Base-by-base conservation (phyloP, 2,797 vertebrate species). In the Parauchenoglanis ngamensis region DNA sequence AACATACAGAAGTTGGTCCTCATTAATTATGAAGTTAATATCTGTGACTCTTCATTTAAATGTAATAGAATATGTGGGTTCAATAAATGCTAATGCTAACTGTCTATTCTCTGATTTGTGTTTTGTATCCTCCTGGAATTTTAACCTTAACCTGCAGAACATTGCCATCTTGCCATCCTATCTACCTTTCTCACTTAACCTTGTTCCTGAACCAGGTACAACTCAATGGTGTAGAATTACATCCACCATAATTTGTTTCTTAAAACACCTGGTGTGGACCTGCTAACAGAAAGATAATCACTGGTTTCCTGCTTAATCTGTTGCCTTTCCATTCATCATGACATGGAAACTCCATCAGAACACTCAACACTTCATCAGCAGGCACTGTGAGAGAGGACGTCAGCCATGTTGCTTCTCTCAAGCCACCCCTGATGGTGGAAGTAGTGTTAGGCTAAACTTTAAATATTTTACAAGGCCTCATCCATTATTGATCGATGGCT, bases 401-500 rank as follows among this genome's bases (percentile, higher is more conserved):
- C 85, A 73, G 83, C 86, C 80, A 85, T 89, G 61, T 86, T 90
- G 89, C 88, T 82, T 91, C 86, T 90, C 86, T 89, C 81, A 15
- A 92, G 92, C 92, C 92, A 92, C 86, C 91, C 90, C 79, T 86
- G 86, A 90, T 91, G 88, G 90, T 86, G 93, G 86, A 88, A 89
- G 89, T 91, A 94, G 95, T 96, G 95, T 95, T 95, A 94, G 95
- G 94, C 94, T 94, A 92, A 94, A 95, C 40, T 35, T 91, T 96
- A 94, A 96, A 96, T 96, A 96, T 96, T 96, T 96, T 88, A 96
- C 92, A 89, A 93, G 88, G 89, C 87, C 92, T 94, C 94, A 95
- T 96, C 63, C 89, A 96, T 96, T 95, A 96, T 96, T 96, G 90
- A 96, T 86, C 85, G 86, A 92, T 61, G 94, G 94, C 94, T 94